Base-by-base conservation (phyloP, 2,888 invertebrate species). In the Caenorhabditis uteleia region DNA sequence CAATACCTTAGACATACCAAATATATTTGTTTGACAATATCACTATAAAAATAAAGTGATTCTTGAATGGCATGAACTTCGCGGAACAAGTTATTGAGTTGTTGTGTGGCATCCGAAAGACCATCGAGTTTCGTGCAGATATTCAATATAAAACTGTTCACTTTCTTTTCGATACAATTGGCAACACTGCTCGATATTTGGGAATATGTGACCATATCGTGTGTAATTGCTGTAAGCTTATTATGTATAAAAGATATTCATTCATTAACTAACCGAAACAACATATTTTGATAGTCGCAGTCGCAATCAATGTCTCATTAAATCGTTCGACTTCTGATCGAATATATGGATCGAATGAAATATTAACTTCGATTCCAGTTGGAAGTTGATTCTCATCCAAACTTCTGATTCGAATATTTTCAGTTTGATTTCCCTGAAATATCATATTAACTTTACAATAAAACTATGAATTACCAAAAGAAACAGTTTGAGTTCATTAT, bases 261-360 rank as follows among this genome's bases (percentile, higher is more conserved):
- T n/a, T n/a, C n/a, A n/a, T n/a, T n/a, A n/a, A n/a, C 42, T 31
- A 2, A 55, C 55, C 40, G 16, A 50, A 62, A 23, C 56, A 62
- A 20, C 62, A 56, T 14, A 51, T 57, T 57, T 57, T 62, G 23
- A 64, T 58, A 3, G 54, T 58, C 12, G 64, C 48, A 18, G 50
- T 38, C 8, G 58, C 46, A 21, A 64, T 43, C 14, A 64, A 49
- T 29, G 51, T 40, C 4, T 64, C 58, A n/a, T 54, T 42, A 31
- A 64, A 58, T 2, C 58, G 34, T 29, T 64, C 58, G 4, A 64
- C 27, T 43, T 58, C 57, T 0, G 58, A 54, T n/a, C 64, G 38
- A 16, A 64, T 64, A 33, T 36, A 64, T 3, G 64, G 64, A 50
- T 64, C 64, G 29, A 64, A 55, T 7, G 64, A 64, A 16, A 54